Percentiles rank a stretch among this genome's conserved stretches.
Conservation (phyloP, 2,797 vertebrate genomes). For the Anguilla anguilla region DNA sequence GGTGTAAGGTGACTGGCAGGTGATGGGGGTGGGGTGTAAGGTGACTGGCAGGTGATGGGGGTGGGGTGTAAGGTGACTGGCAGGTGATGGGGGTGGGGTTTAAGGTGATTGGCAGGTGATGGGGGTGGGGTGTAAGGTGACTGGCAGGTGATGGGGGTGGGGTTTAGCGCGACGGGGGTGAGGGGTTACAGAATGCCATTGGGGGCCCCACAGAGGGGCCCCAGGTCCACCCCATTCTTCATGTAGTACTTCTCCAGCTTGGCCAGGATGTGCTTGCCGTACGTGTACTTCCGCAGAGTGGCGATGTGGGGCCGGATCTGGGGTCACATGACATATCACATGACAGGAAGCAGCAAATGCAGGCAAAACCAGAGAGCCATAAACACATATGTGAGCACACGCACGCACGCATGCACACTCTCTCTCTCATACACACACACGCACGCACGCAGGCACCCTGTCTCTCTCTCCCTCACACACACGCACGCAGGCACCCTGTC, state of each 20-base stretch:
- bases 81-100: too few species aligned
- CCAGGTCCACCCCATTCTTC: conserved; percentile 96
- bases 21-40: background rate
- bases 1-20: background rate
- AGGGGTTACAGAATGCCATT: conserved; percentile 74
- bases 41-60: conserved; percentile 64
- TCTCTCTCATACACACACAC: background rate
- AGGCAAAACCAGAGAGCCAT: background rate
- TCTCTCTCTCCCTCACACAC: background rate
- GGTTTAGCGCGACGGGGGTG: conserved; percentile 65
- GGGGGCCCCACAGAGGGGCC: conserved; percentile 92
- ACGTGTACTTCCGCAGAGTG: conserved; percentile 96
- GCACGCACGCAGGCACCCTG: background rate
- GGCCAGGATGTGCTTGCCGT: conserved; percentile 98
- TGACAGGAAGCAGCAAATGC: background rate
- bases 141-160: conserved; percentile 31
- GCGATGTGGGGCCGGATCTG: conserved; percentile 98
- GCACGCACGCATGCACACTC: too few species aligned
- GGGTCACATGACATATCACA: background rate
- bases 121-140: conserved; percentile 18
- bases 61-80: background rate
- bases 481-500: background rate
- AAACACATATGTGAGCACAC: background rate
- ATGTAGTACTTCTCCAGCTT: conserved; percentile 99
- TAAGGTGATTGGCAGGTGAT: conserved; percentile 26